phyloP scores from a whole-genome alignment of 2,113 vertebrate species.

The Entomyzon cyanotis region DNA sequence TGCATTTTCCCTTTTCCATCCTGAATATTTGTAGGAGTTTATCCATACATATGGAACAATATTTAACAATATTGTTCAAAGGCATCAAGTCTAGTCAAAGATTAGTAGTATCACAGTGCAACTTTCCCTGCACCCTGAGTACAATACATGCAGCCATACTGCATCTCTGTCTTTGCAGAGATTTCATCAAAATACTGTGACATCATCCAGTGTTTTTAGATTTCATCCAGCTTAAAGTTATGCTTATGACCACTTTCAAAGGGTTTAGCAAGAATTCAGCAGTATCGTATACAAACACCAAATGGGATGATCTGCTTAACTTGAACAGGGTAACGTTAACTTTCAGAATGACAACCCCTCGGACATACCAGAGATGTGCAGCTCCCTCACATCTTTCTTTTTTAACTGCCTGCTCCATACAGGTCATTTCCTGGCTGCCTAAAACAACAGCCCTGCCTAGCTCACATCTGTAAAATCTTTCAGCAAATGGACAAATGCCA shows the following conservation, averaged over 20 bases:
- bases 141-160: accelerated
- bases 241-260: not conserved
- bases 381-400: not conserved
- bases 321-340: not conserved
- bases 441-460: conserved; percentile 37
- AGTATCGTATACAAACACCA: not conserved
- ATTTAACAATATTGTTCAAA: not conserved
- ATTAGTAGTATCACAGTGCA: not conserved
- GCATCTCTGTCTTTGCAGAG: not conserved
- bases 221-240: not conserved
- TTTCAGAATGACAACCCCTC: not conserved
- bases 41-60: not conserved
- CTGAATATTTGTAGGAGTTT: not conserved
- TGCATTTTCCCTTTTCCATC: not conserved
- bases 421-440: conserved; percentile 54
- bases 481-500: conserved; percentile 1
- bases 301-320: not conserved
- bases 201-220: not conserved
- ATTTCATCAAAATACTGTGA: not conserved
- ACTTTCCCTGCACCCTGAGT: not conserved
- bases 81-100: not conserved
- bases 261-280: not conserved
- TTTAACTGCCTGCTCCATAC: not conserved
- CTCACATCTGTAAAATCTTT: conserved; percentile 50
- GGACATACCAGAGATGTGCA: not conserved